Conservation (phyloP, 2,113 vertebrate species). For the Siniperca knerii region DNA sequence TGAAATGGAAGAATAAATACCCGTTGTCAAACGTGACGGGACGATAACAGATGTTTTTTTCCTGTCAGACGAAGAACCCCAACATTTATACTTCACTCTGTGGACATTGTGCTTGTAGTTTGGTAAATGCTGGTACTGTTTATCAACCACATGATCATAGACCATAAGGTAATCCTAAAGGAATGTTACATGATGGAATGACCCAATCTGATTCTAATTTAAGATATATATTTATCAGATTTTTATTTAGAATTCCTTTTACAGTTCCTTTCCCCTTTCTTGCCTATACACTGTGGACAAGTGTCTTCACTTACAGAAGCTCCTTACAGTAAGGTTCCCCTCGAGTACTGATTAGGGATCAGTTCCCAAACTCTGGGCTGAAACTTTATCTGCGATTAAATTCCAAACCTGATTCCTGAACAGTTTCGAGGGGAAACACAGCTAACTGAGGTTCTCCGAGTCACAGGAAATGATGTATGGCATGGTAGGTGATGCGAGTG, state of each 20-base stretch:
- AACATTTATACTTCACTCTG: conserved; percentile 6
- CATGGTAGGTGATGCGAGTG: conserved; percentile 46
- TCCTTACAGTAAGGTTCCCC: not conserved
- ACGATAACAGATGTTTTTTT: not conserved
- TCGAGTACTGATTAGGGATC: conserved; percentile 32
- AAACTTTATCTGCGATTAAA: not conserved
- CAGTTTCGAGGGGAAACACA: not conserved
- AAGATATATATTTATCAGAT: not conserved
- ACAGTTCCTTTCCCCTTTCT: not conserved
- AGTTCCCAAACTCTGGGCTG: conserved; percentile 7
- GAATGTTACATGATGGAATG: conserved; percentile 28
- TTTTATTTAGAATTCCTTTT: conserved; percentile 1
- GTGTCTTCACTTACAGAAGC: not conserved
- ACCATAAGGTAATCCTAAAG: conserved; percentile 6
- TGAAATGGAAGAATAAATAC: conserved; percentile 52
- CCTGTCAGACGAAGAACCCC: conserved; percentile 44
- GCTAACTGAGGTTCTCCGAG: conserved; percentile 47
- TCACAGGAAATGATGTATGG: conserved; percentile 46
- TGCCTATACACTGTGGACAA: not conserved
- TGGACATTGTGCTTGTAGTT: conserved; percentile 67
- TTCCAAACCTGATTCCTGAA: conserved; percentile 24
- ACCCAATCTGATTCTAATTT: not conserved
- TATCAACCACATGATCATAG: conserved; percentile 4
- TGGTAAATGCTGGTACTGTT: not conserved
- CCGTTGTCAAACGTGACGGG: conserved; percentile 13